These are phyloP conservation scores for Xyrichtys novacula DNA, from an alignment of 2,797 vertebrate species.

Conservation along the genomic window DNA sequence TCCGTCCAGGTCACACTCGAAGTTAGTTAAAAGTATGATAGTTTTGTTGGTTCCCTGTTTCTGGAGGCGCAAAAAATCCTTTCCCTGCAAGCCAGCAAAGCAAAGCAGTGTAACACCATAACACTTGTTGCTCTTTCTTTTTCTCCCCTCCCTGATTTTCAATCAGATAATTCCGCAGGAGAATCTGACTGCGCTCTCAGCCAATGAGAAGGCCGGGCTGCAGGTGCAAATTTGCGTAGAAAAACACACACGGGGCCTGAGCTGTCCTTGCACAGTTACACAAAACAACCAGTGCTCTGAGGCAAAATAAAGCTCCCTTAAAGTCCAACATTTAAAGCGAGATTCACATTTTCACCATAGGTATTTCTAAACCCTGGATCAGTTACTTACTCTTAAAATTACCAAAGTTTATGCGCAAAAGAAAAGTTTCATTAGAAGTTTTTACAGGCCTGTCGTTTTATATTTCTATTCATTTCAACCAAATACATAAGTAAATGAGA, in stretches of 20 bases:
- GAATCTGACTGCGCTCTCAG: constrained; percentile 86
- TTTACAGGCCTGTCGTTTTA: no score
- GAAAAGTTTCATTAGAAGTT: no score
- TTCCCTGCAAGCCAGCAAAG: constrained; percentile 72
- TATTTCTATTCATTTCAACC: no score
- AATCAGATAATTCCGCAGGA: constrained; percentile 85
- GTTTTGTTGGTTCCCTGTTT: neutral
- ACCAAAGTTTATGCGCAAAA: no score
- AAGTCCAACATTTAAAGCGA: neutral
- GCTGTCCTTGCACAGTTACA: constrained; percentile 52
- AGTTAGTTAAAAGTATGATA: neutral
- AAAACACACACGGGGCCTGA: constrained; percentile 35
- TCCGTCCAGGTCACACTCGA: neutral
- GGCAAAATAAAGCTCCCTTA: no score
- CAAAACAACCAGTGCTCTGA: constrained; percentile 14
- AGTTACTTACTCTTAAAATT: no score
- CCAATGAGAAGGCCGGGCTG: constrained; percentile 79
- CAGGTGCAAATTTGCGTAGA: constrained; percentile 81
- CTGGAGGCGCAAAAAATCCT: constrained; percentile 62
- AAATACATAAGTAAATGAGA: no score
- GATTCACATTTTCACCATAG: no score
- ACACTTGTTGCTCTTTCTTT: constrained; percentile 64
- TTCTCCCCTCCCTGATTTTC: constrained; percentile 87
- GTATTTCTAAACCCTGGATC: no score
- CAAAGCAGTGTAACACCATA: constrained; percentile 74